Evolutionary conservation across 1,140 invertebrate species (phyloP), one percentile per base, ranked within the genome.

Genomic region (Asbolus verrucosus): DNA sequence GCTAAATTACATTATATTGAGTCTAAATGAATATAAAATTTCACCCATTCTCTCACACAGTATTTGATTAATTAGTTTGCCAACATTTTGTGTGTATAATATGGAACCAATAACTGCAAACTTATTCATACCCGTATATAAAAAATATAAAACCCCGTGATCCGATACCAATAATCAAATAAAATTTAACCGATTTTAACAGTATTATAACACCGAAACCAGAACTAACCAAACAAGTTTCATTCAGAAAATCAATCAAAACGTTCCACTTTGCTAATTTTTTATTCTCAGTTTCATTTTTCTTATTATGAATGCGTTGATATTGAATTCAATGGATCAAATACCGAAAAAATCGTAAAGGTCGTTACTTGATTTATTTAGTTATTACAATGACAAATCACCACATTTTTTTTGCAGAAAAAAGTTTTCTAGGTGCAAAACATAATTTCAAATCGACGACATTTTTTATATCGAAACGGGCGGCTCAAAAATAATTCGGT

Each of bases 301-400:
- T 54, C 21, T 54, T 54, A 54, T 54, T 54, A 54, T 27, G 27
- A 27, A 54, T 54, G 46, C 46, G 46, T 21, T 54, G 46, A 54
- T 54, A 54, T 54, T 54, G 46, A 54, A 54, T 54, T 54, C 46
- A 6, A 21, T 8, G 46, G 46, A 54, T 54, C 46, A 54, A 54
- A 54, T 21, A 21, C 24, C 46, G 46, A 14, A 54, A 54, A 21
- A 54, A 27, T n/a, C n/a, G n/a, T 54, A 21, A 39, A 21, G 33
- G 18, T 63, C 61, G 14, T 24, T 24, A 41, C 41, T 63, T 63
- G 61, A 63, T 63, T 63, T 63, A 63, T 63, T 63, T 41, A 19
- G 61, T 63, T 63, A 63, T 63, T 63, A 63, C 61, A 41, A 41
- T 63, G 61, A 63, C 61, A 63, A 63, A 63, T 63, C 27, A 14